Evolutionary conservation across 2,888 invertebrate genomes (phyloP).

Genomic region (Marasmarcha lunaedactyla): DNA sequence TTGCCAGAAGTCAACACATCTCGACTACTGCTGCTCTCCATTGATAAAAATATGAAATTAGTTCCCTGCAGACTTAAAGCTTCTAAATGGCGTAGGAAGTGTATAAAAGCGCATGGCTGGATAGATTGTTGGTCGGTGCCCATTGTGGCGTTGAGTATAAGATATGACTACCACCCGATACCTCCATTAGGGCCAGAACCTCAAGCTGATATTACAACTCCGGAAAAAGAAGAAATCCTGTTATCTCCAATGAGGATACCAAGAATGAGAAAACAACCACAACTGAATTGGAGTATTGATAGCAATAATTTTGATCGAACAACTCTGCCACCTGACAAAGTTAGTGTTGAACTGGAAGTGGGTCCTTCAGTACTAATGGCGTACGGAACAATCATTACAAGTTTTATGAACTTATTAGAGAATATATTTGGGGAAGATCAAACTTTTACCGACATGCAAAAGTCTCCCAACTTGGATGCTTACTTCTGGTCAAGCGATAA

Average conservation of each 20-base stretch:
- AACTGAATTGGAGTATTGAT: constrained; percentile 74
- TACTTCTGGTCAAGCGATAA: constrained; percentile 51
- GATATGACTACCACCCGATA: constrained; percentile 92
- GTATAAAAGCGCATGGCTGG: constrained; percentile 83
- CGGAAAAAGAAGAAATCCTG: constrained; percentile 93
- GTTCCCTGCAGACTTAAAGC: constrained; percentile 72
- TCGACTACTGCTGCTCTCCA: constrained; percentile 81
- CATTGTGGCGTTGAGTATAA: constrained; percentile 91
- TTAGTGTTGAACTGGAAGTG: constrained; percentile 93
- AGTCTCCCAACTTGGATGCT: constrained; percentile 59
- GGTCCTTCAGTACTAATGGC: constrained; percentile 92
- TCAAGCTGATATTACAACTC: constrained; percentile 93
- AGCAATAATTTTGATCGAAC: constrained; percentile 90
- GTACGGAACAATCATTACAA: constrained; percentile 91
- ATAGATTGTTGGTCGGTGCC: constrained; percentile 97
- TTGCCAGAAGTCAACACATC: constrained; percentile 94
- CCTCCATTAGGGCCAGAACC: constrained; percentile 89
- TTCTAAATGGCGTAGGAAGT: constrained; percentile 86
- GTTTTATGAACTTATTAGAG: constrained; percentile 92
- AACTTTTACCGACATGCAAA: constrained; percentile 92
- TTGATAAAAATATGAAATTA: constrained; percentile 90
- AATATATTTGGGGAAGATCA: constrained; percentile 98
- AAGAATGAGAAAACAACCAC: constrained; percentile 78
- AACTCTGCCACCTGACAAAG: constrained; percentile 86
- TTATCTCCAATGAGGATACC: constrained; percentile 93